Base-by-base conservation (phyloP, 1,140 invertebrate species). In the Drosophila nigrodunni region DNA sequence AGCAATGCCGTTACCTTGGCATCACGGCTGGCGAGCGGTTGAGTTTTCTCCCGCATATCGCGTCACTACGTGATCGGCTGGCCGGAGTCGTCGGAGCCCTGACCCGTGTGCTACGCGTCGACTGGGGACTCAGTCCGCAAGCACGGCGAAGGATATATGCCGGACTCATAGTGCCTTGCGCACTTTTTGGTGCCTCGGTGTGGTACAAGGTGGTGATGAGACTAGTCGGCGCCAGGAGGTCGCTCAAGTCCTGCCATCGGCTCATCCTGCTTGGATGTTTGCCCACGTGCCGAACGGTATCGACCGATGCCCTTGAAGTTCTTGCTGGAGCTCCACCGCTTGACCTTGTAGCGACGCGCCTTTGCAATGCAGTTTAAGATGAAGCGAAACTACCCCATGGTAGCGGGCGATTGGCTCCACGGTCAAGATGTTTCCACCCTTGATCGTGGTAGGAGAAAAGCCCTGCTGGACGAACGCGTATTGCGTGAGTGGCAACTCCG, bases 281-380 rank as follows among this genome's bases (percentile, higher is more conserved):
- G 0, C 47, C 58, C 11, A 78, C 85, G 18, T 88, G 80, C 68
- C 44, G 62, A 3, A 82, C 81, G 25, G 65, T 78, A 0, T 89
- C 90, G 5, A 76, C 62, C 2, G 77, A 77, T 1, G 77, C 83
- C 61, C 41, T 61, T n/a, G 11, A 57, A n/a, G 11, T 65, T 46
- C 54, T 44, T 30, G 55, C n/a, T n/a, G n/a, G n/a, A n/a, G n/a
- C n/a, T n/a, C n/a, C n/a, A n/a, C n/a, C n/a, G n/a, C n/a, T n/a
- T n/a, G n/a, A n/a, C n/a, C 8, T 54, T 7, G 62, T 57, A 2
- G 30, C 9, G 2, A 39, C 7, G 37, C 37, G 9, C n/a, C n/a
- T n/a, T n/a, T n/a, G n/a, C 7, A 39, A 39, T 10, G 7, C 7
- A 39, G 37, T 39, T 30, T 43, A 65, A 46, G 1, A 5, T 39